Conservation (phyloP, 2,888 invertebrate species). For the Eupeodes luniger region DNA sequence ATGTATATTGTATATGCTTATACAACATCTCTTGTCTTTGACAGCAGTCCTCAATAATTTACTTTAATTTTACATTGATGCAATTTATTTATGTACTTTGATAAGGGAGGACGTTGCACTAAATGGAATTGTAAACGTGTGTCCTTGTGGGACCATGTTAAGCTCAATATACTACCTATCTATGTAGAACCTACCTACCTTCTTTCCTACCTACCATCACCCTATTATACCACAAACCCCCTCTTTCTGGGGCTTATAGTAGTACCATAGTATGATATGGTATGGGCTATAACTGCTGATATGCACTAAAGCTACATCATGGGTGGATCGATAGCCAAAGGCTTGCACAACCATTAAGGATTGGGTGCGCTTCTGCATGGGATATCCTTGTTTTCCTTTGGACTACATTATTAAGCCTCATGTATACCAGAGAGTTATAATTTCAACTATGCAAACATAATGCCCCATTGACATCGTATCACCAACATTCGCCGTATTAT, state of each 20-base stretch:
- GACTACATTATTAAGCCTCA: conserved; percentile 74
- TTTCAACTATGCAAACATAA: conserved; percentile 73
- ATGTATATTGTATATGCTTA: too few relatives aligned
- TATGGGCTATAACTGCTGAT: background rate
- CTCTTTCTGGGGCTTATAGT: conserved; percentile 39
- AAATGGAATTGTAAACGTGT: conserved; percentile 59
- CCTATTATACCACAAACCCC: background rate
- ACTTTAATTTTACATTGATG: conserved; percentile 65
- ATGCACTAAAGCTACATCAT: background rate
- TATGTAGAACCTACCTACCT: background rate
- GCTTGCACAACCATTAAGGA: conserved; percentile 57
- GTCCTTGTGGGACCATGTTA: conserved; percentile 57
- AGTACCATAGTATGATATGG: too few relatives aligned
- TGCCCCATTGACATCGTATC: conserved; percentile 69
- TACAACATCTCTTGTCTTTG: conserved; percentile 44
- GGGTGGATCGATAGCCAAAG: conserved; percentile 56
- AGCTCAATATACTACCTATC: conserved; percentile 37
- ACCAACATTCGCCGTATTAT: conserved; percentile 20
- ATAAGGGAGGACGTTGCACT: conserved; percentile 54
- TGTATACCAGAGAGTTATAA: conserved; percentile 70
- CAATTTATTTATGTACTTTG: conserved; percentile 67
- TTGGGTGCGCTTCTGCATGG: conserved; percentile 60
- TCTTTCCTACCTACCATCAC: background rate
- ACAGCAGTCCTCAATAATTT: conserved; percentile 63
- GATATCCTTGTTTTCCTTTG: conserved; percentile 69